Evolutionary conservation across 2,797 vertebrate genomes (phyloP), one percentile per base, ranked within the genome.

Genomic region (Premnoplex brunnescens): DNA sequence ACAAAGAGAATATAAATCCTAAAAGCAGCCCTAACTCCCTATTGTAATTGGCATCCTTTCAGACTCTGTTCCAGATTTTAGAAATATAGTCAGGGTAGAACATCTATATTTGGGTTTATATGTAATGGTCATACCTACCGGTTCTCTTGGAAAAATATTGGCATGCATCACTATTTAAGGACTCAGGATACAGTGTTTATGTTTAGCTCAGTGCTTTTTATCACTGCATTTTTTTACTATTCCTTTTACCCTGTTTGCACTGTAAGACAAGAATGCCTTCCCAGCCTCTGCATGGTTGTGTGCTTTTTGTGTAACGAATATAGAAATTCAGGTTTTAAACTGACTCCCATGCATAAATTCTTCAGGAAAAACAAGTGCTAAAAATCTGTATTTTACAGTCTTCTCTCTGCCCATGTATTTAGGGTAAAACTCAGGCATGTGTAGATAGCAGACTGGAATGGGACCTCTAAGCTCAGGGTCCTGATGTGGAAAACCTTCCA

Each of bases 51-150:
- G 73, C 87, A 84, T 78, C 51, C 43, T 85, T 96, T 96, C 95
- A 92, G 80, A 72, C 37, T 72, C 46, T 78, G 13, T 87, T 93
- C 27, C 68, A 63, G 63, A 49, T 30, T 83, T 94, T 69, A 81
- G 94, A 83, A 88, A 81, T 88, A 69, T 21, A 64, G 73, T 89
- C 15, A 7, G 62, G 15, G n/a, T 54, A 81, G 94, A 88, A 94
- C 67, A 73, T 85, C 91, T 93, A 64, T 92, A 94, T 95, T 97
- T 96, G 88, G 74, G 44, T 71, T 93, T 95, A 71, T 67, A 82
- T 67, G 84, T 86, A 87, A 79, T 55, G 88, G 88, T 81, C 67
- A 77, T 95, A 79, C 77, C 85, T 94, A 62, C 30, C 48, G 67
- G 66, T 84, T 94, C 49, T 24, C 85, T 94, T 89, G 72, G 54